Conservation (phyloP, 2,888 invertebrate genomes). For the Diarsia mendica region DNA sequence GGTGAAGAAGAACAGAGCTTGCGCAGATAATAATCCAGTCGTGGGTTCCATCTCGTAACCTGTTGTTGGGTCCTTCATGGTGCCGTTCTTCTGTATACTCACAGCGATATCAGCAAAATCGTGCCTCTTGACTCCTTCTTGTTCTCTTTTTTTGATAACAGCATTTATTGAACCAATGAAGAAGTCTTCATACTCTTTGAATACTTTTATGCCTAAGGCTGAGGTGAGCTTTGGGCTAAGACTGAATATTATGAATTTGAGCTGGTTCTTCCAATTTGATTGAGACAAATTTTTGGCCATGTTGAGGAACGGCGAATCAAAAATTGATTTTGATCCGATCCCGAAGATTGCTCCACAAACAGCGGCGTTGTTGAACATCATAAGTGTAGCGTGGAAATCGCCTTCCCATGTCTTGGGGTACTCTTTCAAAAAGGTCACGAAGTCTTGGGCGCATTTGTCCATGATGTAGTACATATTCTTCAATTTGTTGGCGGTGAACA, state of each 20-base stretch:
- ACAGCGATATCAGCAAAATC: conserved; percentile 80
- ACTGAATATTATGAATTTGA: conserved; percentile 64
- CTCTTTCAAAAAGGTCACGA: conserved; percentile 70
- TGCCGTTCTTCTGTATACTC: conserved; percentile 73
- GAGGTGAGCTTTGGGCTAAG: conserved; percentile 56
- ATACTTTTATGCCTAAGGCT: conserved; percentile 70
- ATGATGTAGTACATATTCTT: conserved; percentile 82
- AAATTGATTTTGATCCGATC: conserved; percentile 75
- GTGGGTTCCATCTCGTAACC: conserved; percentile 74
- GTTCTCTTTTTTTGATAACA: conserved; percentile 71
- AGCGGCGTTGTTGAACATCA: conserved; percentile 71
- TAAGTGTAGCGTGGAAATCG: conserved; percentile 56
- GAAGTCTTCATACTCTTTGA: conserved; percentile 74
- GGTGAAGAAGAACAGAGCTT: too few species aligned
- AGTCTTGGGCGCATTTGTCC: conserved; percentile 74
- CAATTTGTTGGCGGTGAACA: conserved; percentile 78
- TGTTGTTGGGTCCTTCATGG: conserved; percentile 70
- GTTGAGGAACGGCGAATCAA: conserved; percentile 76
- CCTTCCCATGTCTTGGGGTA: conserved; percentile 67
- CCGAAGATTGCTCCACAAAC: conserved; percentile 80
- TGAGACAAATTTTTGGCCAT: conserved; percentile 66
- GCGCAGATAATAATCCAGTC: conserved; percentile 56
- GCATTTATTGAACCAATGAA: conserved; percentile 77
- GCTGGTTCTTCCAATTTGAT: conserved; percentile 39
- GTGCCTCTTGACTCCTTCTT: conserved; percentile 71